Percentiles rank a stretch among this genome's conserved stretches.
Evolutionary conservation across 2,888 invertebrate genomes (phyloP).

Genomic region (Lochmaea capreae): DNA sequence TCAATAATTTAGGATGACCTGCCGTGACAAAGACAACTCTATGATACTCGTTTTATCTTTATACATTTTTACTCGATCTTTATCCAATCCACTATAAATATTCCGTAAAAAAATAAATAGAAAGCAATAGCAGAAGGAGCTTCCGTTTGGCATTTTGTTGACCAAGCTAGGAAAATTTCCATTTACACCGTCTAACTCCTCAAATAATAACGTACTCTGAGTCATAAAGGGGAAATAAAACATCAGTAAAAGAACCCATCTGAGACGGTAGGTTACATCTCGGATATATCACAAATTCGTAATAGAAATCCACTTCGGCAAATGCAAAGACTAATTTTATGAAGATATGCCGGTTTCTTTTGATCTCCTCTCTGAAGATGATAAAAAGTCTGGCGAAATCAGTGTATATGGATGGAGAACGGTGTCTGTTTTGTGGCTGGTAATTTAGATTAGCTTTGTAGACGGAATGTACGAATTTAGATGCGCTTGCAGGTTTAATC

Average conservation of each 20-base stretch:
- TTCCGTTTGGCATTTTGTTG: too few species aligned
- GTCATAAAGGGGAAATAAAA: conserved; percentile 37
- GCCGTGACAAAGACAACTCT: conserved; percentile 1
- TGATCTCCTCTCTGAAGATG: not conserved
- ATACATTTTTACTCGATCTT: not conserved
- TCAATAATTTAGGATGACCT: not conserved
- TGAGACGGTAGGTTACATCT: not conserved
- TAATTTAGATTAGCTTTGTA: not conserved
- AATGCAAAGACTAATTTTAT: conserved; percentile 44
- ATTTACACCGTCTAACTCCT: conserved; percentile 1
- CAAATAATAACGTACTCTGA: conserved; percentile 38
- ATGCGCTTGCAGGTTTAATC: not conserved
- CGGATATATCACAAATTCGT: conserved; percentile 36
- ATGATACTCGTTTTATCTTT: not conserved
- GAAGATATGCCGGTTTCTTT: conserved; percentile 33
- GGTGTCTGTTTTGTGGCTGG: not conserved
- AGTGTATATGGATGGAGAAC: not conserved
- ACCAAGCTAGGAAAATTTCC: not conserved
- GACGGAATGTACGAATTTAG: not conserved
- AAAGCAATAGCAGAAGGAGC: not conserved
- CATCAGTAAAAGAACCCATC: conserved; percentile 22
- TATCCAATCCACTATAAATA: not conserved
- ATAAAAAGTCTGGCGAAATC: conserved; percentile 11
- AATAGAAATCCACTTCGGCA: conserved; percentile 36
- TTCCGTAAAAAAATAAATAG: not conserved